These are phyloP conservation scores for Protophormia terraenovae DNA, from an alignment of 2,888 invertebrate genomes.

Conservation along the genomic window DNA sequence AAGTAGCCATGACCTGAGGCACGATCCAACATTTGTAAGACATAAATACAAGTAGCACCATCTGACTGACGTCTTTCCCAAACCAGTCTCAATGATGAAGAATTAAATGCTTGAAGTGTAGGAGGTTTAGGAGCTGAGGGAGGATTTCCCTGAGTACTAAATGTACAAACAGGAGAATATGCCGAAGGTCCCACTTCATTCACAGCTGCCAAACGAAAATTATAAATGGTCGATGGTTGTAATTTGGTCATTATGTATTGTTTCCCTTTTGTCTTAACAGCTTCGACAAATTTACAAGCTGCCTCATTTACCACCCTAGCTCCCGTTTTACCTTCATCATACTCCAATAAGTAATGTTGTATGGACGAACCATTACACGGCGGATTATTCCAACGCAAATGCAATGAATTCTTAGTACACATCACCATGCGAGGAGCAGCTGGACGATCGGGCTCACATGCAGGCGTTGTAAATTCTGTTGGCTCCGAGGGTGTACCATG, in stretches of 20 bases:
- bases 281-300: conserved; percentile 84
- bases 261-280: conserved; percentile 87
- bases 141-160: conserved; percentile 90
- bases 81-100: conserved; percentile 85
- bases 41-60: conserved; percentile 85
- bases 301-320: conserved; percentile 80
- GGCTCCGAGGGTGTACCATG: conserved; percentile 90
- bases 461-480: conserved; percentile 89
- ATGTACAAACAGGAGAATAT: conserved; percentile 86
- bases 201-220: conserved; percentile 91
- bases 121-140: conserved; percentile 91
- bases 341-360: conserved; percentile 89
- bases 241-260: conserved; percentile 89
- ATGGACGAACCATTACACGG: conserved; percentile 91
- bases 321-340: conserved; percentile 85
- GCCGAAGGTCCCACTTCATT: conserved; percentile 90
- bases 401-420: conserved; percentile 87
- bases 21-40: conserved; percentile 89
- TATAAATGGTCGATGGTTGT: conserved; percentile 89
- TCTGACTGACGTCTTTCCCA: conserved; percentile 90
- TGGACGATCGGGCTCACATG: conserved; percentile 91
- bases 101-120: conserved; percentile 84
- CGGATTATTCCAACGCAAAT: conserved; percentile 88
- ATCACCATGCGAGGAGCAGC: conserved; percentile 88
- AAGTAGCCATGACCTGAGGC: conserved; percentile 89